Conservation (phyloP, 2,797 vertebrate genomes). For the Acridotheres tristis region DNA sequence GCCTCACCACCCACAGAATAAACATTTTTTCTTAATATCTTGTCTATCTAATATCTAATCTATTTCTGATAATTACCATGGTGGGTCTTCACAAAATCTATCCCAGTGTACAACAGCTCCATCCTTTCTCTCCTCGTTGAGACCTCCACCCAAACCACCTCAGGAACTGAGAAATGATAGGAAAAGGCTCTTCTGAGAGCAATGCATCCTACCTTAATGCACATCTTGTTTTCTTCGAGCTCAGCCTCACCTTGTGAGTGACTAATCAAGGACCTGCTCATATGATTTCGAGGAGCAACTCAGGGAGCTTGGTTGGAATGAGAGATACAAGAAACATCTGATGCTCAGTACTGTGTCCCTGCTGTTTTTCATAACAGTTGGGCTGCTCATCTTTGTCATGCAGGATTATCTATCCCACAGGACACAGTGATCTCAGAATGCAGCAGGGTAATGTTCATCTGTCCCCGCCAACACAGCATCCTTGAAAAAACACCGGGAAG, state of each 20-base stretch:
- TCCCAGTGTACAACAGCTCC: neutral
- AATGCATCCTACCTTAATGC: neutral
- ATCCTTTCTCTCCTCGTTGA: neutral
- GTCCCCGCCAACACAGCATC: neutral
- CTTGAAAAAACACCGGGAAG: neutral
- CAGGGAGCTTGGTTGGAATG: neutral
- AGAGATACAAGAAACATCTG: neutral
- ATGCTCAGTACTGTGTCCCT: neutral
- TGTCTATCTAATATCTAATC: neutral
- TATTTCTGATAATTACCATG: neutral
- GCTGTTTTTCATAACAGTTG: neutral
- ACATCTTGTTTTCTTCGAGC: neutral
- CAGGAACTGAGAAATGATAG: neutral
- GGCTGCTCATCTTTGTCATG: neutral
- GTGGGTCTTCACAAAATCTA: neutral
- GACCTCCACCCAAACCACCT: neutral
- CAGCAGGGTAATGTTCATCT: neutral
- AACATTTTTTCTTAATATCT: neutral
- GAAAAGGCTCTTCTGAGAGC: neutral
- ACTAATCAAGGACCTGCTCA: neutral
- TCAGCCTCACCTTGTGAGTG: neutral
- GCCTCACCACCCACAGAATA: rapidly evolving
- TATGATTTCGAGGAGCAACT: neutral
- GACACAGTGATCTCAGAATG: neutral
- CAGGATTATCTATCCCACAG: neutral